phyloP scores from a whole-genome alignment of 2,888 invertebrate species.

The Allacma fusca region DNA sequence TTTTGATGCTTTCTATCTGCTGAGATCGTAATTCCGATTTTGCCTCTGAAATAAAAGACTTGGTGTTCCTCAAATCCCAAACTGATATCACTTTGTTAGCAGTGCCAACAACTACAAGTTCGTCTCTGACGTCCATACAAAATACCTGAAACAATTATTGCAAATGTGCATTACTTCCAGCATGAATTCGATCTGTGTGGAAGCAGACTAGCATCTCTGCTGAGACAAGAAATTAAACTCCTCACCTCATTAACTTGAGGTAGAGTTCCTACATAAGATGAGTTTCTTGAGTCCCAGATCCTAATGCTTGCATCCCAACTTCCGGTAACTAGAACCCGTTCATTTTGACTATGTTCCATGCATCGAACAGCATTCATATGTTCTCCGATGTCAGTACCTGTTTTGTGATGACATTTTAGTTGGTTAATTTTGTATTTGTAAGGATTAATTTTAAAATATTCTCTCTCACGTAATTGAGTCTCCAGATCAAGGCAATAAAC shows the following conservation, averaged over 20 bases:
- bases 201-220: too few species aligned
- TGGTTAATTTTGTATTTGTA: too few species aligned
- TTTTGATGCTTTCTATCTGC: constrained; percentile 90
- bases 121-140: constrained; percentile 92
- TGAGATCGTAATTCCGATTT: constrained; percentile 94
- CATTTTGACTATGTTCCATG: constrained; percentile 87
- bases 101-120: constrained; percentile 94
- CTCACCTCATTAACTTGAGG: constrained; percentile 86
- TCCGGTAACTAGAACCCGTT: constrained; percentile 90
- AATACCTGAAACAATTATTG: too few species aligned
- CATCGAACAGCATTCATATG: constrained; percentile 91
- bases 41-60: constrained; percentile 87
- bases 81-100: constrained; percentile 91
- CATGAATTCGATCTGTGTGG: too few species aligned
- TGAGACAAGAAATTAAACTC: too few species aligned
- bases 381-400: constrained; percentile 82
- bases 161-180: too few species aligned
- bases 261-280: constrained; percentile 79
- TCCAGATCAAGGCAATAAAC: constrained; percentile 94
- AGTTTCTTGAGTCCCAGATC: constrained; percentile 91
- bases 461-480: constrained; percentile 68
- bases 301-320: constrained; percentile 97
- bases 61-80: constrained; percentile 96
- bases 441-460: background rate
- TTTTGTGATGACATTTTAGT: too few species aligned